phyloP scores from a whole-genome alignment of 1,140 invertebrate species.

The Cyphomyrmex costatus region DNA sequence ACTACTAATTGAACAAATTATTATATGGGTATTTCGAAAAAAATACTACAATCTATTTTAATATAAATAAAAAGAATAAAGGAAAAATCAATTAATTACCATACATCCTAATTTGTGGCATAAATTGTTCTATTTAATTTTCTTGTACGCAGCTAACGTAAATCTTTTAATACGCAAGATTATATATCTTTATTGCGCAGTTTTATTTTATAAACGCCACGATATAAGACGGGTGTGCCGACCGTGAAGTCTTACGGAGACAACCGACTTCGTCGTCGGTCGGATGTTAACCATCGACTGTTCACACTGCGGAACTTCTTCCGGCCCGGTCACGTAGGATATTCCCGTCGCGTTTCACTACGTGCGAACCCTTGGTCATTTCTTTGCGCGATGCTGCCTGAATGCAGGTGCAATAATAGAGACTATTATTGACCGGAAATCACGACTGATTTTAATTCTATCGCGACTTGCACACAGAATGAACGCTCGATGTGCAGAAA shows the following conservation, averaged over 20 bases:
- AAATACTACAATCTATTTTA: not conserved
- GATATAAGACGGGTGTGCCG: slow-evolving; percentile 8
- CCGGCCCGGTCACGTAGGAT: slow-evolving; percentile 77
- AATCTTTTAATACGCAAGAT: not conserved
- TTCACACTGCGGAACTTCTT: slow-evolving; percentile 80
- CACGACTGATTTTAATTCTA: slow-evolving; percentile 49
- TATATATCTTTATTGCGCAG: slow-evolving; percentile 7
- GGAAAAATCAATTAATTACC: not conserved
- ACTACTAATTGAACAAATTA: not conserved
- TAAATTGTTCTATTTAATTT: slow-evolving; percentile 18
- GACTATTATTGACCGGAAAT: slow-evolving; percentile 66
- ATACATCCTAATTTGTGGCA: not conserved
- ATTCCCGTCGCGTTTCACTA: slow-evolving; percentile 77
- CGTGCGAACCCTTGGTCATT: slow-evolving; percentile 53
- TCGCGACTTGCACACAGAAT: not conserved
- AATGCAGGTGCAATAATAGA: slow-evolving; percentile 57
- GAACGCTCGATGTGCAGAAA: not conserved
- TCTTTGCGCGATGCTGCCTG: slow-evolving; percentile 59
- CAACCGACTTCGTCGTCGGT: slow-evolving; percentile 31
- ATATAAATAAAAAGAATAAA: not conserved
- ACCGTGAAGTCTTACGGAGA: slow-evolving; percentile 39
- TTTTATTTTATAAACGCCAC: slow-evolving; percentile 17
- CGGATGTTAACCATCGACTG: slow-evolving; percentile 70
- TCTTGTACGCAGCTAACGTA: not conserved
- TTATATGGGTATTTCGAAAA: not conserved